Evolutionary conservation across 1,140 invertebrate species (phyloP), one percentile per base, ranked within the genome.

Genomic region (Battus philenor): DNA sequence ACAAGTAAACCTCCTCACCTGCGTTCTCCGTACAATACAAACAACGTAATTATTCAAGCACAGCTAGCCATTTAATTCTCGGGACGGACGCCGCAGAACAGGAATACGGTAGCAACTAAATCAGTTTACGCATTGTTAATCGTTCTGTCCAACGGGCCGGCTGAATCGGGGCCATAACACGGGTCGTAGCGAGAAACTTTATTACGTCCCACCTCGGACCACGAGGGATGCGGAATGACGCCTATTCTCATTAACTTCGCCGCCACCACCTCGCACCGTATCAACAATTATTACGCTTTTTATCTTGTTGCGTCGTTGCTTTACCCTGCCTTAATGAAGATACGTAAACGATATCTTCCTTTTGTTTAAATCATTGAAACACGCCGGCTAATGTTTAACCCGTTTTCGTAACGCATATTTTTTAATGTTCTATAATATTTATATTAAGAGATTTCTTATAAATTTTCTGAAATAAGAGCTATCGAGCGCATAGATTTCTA

Each of bases 71-170:
- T 36, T 36, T 36, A 36, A 36, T 36, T 36, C 17, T 10, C 9
- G 33, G 17, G 20, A 36, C n/a, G 17, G 16, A 17, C 10, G 16
- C 33, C 15, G 20, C 17, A 36, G 33, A 10, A 22, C 33, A 36
- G 17, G 33, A 16, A 18, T 22, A 17, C 33, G 36, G 36, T 39
- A 26, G 36, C 36, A 39, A 39, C 36, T 65, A 63, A 70, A 76
- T 73, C 65, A 68, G 60, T 71, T 71, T 71, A 68, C 58, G 60
- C 57, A 64, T 64, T 64, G 62, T 68, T 73, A 71, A 73, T 76
- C 59, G 59, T 45, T 49, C 32, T 67, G 64, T 68, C 60, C 54
- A 50, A 54, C 41, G 34, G 44, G 44, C 18, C 50, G 46, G 47
- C 13, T 45, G 48, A 58, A 58, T 54, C 43, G 59, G 53, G 49